Evolutionary conservation across 1,140 invertebrate species (phyloP), one percentile per base, ranked within the genome.

Genomic region (Cyrtorhinus lividipennis): DNA sequence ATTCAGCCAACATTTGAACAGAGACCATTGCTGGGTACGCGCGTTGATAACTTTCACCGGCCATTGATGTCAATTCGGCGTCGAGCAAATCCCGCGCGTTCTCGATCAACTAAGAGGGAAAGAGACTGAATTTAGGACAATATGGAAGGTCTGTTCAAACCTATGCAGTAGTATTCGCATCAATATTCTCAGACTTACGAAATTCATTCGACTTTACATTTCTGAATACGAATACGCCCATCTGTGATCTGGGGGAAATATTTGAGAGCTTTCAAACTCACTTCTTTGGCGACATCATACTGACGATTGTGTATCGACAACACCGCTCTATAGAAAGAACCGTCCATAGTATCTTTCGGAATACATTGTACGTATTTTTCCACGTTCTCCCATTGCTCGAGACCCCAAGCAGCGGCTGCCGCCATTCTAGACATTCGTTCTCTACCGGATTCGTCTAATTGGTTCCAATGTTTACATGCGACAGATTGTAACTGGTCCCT

Each of bases 11-110:
- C 80, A 98, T 92, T 72, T 99, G 95, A 0, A 96, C 94, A 68
- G 90, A 88, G 0, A 99, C 93, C 89, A 99, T 94, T 0, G 94
- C 89, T 20, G 92, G 92, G 73, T 99, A 98, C 13, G 96, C 96
- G 69, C 95, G 78, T 71, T 95, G 93, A 71, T 99, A 99, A 67
- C 94, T 98, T 74, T 99, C 97, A 0, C 92, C 91, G 1, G 92
- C 94, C 83, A 99, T 95, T 0, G 96, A 92, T 0, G 95, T 97
- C 56, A 99, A 74, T 72, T 99, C 95, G 0, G 90, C 95, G 73
- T 99, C 96, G 2, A 99, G 75, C 25, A 98, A 78, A 74, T 98
- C 92, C 20, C 97, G 76, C 1, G 95, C 90, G 70, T 87, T 85
- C 69, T 98, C 91, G 62, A 98, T 94, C 57, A 88, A 79, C 64